Evolutionary conservation across 2,888 invertebrate genomes (phyloP).

Genomic region (Meta bourneti): DNA sequence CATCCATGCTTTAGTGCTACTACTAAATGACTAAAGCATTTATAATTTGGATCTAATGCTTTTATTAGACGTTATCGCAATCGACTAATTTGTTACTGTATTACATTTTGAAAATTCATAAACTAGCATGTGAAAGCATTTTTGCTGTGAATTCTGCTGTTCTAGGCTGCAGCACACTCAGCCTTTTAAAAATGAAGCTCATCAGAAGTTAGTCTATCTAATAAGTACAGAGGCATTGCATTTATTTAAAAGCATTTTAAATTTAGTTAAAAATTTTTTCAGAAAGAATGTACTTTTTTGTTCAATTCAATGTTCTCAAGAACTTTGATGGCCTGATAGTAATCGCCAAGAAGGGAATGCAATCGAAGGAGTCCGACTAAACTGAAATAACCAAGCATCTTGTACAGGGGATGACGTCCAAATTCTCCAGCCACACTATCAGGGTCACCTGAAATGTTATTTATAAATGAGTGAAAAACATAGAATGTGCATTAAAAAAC

Average conservation of each 20-base stretch:
- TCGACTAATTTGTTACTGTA: too few relatives aligned
- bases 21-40: too few relatives aligned
- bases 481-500: background rate
- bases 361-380: conserved; percentile 96
- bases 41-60: too few relatives aligned
- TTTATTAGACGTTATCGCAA: too few relatives aligned
- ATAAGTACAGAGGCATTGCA: background rate
- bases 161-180: too few relatives aligned
- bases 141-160: too few relatives aligned
- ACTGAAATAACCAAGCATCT: conserved; percentile 99
- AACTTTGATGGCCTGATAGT: conserved; percentile 97
- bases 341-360: conserved; percentile 98
- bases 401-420: conserved; percentile 96
- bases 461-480: background rate
- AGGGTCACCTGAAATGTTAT: conserved; percentile 78
- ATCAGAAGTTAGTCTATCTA: background rate
- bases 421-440: conserved; percentile 97
- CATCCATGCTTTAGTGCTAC: too few relatives aligned
- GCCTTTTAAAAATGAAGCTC: background rate
- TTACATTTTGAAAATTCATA: too few relatives aligned
- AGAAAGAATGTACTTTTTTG: conserved; percentile 86
- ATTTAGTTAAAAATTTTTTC: background rate
- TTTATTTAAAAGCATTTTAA: background rate
- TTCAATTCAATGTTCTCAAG: conserved; percentile 97
- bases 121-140: too few relatives aligned